These are phyloP conservation scores for Eudyptes chrysolophus DNA, from an alignment of 2,113 vertebrate species.

Conservation along the genomic window DNA sequence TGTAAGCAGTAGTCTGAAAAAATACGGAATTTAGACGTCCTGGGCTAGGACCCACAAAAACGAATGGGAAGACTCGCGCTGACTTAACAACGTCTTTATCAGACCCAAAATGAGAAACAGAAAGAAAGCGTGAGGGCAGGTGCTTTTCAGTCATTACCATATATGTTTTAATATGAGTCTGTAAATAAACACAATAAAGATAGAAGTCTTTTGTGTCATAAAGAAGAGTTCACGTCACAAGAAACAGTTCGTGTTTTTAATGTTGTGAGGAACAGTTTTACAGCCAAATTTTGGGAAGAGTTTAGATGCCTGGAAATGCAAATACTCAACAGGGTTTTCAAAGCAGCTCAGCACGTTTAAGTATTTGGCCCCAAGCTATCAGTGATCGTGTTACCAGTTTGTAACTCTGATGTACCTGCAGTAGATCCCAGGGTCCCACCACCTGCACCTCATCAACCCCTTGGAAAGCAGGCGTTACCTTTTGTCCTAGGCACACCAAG, in stretches of 20 bases:
- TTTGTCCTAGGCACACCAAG: not conserved
- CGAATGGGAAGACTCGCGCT: rapidly evolving
- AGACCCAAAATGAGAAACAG: not conserved
- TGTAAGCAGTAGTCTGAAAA: not conserved
- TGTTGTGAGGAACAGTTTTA: not conserved
- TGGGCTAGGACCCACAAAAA: not conserved
- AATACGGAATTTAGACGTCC: not conserved
- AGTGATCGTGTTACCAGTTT: not conserved
- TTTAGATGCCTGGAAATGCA: not conserved
- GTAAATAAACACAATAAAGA: not conserved
- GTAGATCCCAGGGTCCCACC: not conserved
- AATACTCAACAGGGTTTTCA: not conserved
- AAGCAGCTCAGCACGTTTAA: not conserved
- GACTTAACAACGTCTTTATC: not conserved
- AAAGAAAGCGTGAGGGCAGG: not conserved
- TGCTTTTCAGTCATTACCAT: not conserved
- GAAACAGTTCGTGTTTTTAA: not conserved
- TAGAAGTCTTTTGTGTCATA: not conserved
- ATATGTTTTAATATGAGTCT: not conserved
- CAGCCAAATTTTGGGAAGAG: not conserved
- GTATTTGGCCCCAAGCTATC: not conserved
- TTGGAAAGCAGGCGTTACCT: not conserved
- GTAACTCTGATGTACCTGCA: not conserved
- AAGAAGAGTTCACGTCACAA: not conserved
- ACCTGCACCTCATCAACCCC: not conserved